These are phyloP conservation scores for Platanista minor DNA, from an alignment of 2,113 vertebrate genomes.

Conservation along the genomic window DNA sequence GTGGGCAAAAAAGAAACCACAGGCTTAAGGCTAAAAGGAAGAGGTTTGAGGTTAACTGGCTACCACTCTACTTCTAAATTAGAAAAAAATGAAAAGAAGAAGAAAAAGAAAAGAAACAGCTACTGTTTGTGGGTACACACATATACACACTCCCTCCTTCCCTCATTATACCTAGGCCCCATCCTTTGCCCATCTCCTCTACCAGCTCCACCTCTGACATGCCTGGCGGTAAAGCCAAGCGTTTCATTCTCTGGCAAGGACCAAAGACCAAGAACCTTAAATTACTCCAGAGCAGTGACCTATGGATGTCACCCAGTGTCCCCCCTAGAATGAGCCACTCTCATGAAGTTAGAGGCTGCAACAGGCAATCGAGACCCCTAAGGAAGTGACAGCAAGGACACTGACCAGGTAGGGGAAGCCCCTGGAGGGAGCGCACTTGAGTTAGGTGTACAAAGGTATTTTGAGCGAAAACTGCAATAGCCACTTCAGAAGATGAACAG, in stretches of 20 bases:
- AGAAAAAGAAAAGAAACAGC: background rate
- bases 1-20: background rate
- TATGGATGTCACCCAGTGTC: background rate
- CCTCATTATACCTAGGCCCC: background rate
- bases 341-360: background rate
- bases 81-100: background rate
- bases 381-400: background rate
- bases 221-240: background rate
- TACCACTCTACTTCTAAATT: background rate
- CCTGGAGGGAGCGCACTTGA: background rate
- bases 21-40: background rate
- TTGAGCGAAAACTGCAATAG: background rate
- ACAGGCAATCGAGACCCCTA: background rate
- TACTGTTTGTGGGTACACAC: background rate
- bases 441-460: background rate
- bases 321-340: background rate
- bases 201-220: background rate
- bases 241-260: background rate
- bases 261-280: background rate
- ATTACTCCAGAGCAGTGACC: background rate
- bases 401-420: background rate
- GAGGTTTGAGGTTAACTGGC: background rate
- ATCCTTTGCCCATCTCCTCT: background rate
- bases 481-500: background rate
- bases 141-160: background rate